phyloP scores from a whole-genome alignment of 1,140 invertebrate genomes.

The Araneus ventricosus region DNA sequence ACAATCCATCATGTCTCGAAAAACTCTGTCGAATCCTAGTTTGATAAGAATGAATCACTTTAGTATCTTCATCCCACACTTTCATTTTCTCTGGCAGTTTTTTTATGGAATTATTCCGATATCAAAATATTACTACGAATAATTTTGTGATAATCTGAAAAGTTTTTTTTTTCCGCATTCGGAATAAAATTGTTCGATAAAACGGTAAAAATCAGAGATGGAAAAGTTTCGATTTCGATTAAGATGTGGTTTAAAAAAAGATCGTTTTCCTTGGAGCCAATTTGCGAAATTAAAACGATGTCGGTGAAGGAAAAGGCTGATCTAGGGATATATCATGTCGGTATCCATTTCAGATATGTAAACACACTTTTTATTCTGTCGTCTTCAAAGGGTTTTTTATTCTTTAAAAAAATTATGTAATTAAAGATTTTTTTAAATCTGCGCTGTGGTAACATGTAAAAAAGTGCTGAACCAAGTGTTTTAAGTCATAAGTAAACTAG shows the following conservation, averaged over 20 bases:
- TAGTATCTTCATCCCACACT: background rate
- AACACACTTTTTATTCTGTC: background rate
- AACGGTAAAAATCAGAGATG: background rate
- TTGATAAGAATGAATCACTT: background rate
- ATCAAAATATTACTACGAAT: background rate
- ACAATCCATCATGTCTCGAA: background rate
- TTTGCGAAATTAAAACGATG: slow-evolving; percentile 7
- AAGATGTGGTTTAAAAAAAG: background rate
- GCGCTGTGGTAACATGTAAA: background rate
- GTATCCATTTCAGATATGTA: background rate
- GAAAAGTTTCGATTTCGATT: slow-evolving; percentile 2
- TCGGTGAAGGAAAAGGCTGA: background rate
- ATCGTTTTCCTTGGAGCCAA: background rate
- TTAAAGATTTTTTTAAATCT: background rate
- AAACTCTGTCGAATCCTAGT: background rate
- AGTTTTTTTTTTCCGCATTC: background rate
- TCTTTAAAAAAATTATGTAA: background rate
- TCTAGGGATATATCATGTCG: background rate
- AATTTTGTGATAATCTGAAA: background rate
- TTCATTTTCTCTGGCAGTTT: background rate
- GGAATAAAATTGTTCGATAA: background rate
- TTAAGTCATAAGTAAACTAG: slow-evolving; percentile 3
- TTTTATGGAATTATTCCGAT: background rate
- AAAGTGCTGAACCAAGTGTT: background rate
- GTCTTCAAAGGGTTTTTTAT: background rate